Conservation (phyloP, 2,888 invertebrate species). For the Cepaea hortensis region DNA sequence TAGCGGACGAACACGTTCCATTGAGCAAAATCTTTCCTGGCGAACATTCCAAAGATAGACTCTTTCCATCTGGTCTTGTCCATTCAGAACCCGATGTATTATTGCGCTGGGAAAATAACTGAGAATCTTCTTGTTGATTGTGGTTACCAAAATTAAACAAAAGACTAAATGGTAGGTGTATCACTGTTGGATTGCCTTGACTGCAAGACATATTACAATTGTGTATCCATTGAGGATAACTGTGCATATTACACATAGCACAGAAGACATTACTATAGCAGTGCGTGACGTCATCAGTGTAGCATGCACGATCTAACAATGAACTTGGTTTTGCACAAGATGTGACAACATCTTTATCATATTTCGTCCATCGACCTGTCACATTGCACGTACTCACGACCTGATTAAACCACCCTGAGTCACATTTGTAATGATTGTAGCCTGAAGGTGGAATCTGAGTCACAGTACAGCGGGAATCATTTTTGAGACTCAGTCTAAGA, state of each 20-base stretch:
- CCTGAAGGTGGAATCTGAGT: neutral
- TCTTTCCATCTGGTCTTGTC: neutral
- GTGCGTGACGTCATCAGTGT: neutral
- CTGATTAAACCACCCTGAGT: neutral
- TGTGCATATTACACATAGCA: conserved; percentile 18
- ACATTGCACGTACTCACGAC: conserved; percentile 20
- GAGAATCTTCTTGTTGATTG: neutral
- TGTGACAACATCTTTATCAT: conserved; percentile 4
- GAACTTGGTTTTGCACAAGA: neutral
- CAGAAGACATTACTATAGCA: conserved; percentile 24
- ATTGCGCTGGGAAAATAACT: neutral
- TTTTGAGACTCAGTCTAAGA: neutral
- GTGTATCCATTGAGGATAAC: neutral
- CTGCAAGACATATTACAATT: neutral
- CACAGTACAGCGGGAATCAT: neutral
- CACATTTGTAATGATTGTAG: neutral
- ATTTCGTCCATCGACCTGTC: neutral
- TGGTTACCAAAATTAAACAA: neutral
- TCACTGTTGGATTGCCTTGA: no score
- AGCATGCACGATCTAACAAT: neutral
- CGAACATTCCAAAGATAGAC: conserved; percentile 18
- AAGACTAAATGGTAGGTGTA: neutral
- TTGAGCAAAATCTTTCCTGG: conserved; percentile 18
- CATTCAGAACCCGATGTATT: neutral
- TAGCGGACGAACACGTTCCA: neutral